Evolutionary conservation across 2,797 vertebrate genomes (phyloP).

Genomic region (Tangara arthus): DNA sequence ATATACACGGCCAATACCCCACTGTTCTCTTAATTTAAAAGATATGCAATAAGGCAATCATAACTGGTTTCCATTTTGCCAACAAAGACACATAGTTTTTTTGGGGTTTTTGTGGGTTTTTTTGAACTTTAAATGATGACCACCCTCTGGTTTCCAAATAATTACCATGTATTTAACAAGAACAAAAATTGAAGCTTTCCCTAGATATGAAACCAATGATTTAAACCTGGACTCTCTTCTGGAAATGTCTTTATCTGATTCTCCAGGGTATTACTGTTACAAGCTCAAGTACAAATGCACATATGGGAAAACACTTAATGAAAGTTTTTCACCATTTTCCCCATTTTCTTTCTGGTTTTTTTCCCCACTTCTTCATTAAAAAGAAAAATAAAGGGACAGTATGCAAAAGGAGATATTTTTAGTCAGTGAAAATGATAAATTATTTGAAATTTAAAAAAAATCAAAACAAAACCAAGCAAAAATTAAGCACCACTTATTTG

Average conservation of each 20-base stretch:
- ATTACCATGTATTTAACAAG: neutral
- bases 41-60: neutral
- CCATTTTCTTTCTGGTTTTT: neutral
- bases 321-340: neutral
- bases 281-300: neutral
- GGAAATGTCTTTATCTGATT: conserved; percentile 11
- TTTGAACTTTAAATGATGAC: neutral
- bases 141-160: neutral
- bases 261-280: neutral
- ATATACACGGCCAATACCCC: neutral
- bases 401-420: neutral
- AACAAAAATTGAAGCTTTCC: neutral
- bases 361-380: neutral
- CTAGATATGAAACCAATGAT: neutral
- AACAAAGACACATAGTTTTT: neutral
- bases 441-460: neutral
- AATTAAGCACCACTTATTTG: neutral
- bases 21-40: neutral
- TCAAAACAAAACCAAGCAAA: neutral
- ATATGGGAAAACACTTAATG: neutral
- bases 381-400: neutral
- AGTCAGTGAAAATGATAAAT: neutral
- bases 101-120: neutral
- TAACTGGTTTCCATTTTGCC: neutral
- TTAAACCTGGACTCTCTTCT: neutral